phyloP scores from a whole-genome alignment of 1,140 invertebrate species.

The Polyergus mexicanus region DNA sequence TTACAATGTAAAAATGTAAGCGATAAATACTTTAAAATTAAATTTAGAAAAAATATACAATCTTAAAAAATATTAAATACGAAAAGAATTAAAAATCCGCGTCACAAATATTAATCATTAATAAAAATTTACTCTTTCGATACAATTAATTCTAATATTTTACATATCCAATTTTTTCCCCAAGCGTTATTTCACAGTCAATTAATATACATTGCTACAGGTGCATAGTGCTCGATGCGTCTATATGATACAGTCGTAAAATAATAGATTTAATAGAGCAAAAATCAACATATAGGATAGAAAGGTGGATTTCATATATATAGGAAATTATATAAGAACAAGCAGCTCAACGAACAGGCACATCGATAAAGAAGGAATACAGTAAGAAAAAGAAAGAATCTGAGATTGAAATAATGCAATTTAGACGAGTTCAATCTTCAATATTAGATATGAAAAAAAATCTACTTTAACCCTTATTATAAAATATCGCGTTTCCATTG shows the following conservation, averaged over 20 bases:
- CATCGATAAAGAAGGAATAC: conserved; percentile 26
- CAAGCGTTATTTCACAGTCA: conserved; percentile 45
- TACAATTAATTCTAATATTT: background rate
- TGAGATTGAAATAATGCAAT: background rate
- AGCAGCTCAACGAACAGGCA: conserved; percentile 35
- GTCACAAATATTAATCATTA: background rate
- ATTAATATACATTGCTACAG: conserved; percentile 45
- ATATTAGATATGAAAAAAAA: background rate
- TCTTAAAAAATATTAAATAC: background rate
- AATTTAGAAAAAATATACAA: conserved; percentile 2
- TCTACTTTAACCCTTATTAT: background rate
- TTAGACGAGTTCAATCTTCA: conserved; percentile 7
- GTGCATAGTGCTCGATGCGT: conserved; percentile 47
- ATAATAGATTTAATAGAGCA: conserved; percentile 26
- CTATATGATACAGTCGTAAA: conserved; percentile 16
- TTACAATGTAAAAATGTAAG: background rate
- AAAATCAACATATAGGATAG: conserved; percentile 46
- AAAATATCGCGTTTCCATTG: background rate
- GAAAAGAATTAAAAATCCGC: background rate
- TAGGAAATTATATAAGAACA: conserved; percentile 38
- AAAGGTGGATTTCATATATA: conserved; percentile 16
- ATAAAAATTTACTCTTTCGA: conserved; percentile 18
- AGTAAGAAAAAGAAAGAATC: background rate
- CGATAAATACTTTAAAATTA: background rate
- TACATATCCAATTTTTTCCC: conserved; percentile 23